These are phyloP conservation scores for Mionectes olivaceus DNA, from an alignment of 2,797 vertebrate genomes.

Conservation along the genomic window DNA sequence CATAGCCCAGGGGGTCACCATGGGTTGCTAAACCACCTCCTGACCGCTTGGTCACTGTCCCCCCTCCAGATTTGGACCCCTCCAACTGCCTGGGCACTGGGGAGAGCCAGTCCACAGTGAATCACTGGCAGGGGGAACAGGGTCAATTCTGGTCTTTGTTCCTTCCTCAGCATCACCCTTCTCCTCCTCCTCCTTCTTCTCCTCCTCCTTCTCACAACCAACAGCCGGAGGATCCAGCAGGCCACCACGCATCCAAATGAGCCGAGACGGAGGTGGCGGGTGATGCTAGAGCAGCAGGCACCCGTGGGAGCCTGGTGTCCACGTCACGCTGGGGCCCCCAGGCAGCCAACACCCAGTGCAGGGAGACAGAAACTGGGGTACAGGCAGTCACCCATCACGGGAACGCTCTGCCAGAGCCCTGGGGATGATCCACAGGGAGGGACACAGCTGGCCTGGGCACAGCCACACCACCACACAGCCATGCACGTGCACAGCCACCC, in stretches of 20 bases:
- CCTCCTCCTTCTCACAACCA: background rate
- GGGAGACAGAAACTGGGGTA: rapidly evolving
- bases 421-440: rapidly evolving
- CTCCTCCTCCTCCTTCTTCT: background rate
- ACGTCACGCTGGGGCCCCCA: background rate
- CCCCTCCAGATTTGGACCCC: rapidly evolving
- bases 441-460: background rate
- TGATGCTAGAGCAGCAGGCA: rapidly evolving
- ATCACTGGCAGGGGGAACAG: background rate
- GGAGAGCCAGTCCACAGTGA: background rate
- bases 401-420: background rate
- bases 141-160: background rate
- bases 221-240: background rate
- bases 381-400: rapidly evolving
- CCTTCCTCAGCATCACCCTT: background rate
- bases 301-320: rapidly evolving
- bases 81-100: background rate
- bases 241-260: background rate
- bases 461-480: background rate
- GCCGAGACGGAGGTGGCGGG: rapidly evolving
- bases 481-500: background rate
- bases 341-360: background rate
- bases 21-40: rapidly evolving
- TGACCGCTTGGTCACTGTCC: background rate
- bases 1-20: background rate